Conservation (phyloP, 2,113 vertebrate genomes). For the Phalacrocorax brasilianus region DNA sequence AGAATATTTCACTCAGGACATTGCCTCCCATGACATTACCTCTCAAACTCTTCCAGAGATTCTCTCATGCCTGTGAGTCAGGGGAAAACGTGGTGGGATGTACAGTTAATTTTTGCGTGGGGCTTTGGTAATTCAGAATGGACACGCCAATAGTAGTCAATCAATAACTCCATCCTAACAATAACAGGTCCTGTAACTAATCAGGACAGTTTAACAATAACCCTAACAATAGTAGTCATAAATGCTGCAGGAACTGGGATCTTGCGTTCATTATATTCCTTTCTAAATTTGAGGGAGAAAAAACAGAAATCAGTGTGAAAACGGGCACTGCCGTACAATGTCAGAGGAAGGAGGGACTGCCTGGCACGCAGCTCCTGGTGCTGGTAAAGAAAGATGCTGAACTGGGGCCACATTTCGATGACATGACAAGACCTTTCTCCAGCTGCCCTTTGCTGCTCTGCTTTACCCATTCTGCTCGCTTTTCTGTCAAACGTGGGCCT, state of each 20-base stretch:
- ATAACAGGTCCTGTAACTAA: too few relatives aligned
- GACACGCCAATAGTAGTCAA: neutral
- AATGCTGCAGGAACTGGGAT: accelerated
- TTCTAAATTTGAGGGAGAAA: neutral
- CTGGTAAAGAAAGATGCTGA: neutral
- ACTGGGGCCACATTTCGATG: neutral
- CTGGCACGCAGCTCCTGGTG: neutral
- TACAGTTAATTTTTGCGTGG: neutral
- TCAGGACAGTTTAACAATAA: too few relatives aligned
- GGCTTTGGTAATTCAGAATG: neutral
- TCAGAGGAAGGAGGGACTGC: neutral
- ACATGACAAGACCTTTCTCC: neutral
- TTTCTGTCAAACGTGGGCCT: accelerated
- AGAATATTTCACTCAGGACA: neutral
- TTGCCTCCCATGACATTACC: neutral
- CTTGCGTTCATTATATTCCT: neutral
- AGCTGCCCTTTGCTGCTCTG: neutral
- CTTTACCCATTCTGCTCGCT: neutral
- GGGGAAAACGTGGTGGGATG: accelerated
- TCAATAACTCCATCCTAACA: too few relatives aligned
- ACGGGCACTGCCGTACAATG: accelerated
- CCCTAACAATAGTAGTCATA: neutral
- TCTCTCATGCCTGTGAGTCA: neutral
- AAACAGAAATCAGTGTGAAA: neutral
- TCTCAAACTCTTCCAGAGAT: neutral